Base-by-base conservation (phyloP, 2,888 invertebrate species). In the Cheiracanthium punctorium region DNA sequence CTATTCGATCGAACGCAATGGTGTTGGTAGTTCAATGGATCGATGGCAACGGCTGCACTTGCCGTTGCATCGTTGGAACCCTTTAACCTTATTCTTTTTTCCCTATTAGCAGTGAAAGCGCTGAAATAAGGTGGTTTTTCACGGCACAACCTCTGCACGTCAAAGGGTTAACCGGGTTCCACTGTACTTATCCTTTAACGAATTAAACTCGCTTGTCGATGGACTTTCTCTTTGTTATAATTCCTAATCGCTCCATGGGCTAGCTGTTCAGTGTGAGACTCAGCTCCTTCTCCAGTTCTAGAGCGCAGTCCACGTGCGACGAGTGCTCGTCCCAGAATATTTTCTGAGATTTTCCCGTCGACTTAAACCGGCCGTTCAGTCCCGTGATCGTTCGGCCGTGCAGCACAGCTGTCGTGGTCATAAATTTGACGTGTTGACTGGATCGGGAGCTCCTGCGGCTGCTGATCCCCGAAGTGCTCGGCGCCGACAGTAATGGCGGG, bases 381-480 rank as follows among this genome's bases (percentile, higher is more conserved):
- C 87, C 82, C 0, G 88, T 77, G 41, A 82, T 75, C n/a, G 82
- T 80, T 43, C 80, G 48, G 20, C 82, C 87, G 20, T 79, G 71
- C 37, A 88, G 69, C 8, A 87, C 88, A 24, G 88, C 77, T 20
- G 88, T 88, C 20, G 88, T 88, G 0, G 88, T 88, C 87, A 88
- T 77, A 64, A 88, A 88, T 73, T 84, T 88, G 73, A 88, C 88
- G 52, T 88, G 88, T 74, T 80, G 82, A 67, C 79, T 85, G 41
- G 29, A 75, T 29, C 71, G 71, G 20, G 87, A 87, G 43, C 72
- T 82, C n/a, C 87, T 43, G 17, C 87, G 69, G 10, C 82, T 75
- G 58, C 69, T 71, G 17, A 41, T 72, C 1, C 82, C 80, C 1
- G 75, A 80, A 4, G 80, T 64, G 20, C 71, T 64, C 33, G 86